A percentile compares a stretch with the other conserved stretches of the same genome.
Evolutionary conservation across 2,113 vertebrate species (phyloP).

Genomic region (Esox niger): DNA sequence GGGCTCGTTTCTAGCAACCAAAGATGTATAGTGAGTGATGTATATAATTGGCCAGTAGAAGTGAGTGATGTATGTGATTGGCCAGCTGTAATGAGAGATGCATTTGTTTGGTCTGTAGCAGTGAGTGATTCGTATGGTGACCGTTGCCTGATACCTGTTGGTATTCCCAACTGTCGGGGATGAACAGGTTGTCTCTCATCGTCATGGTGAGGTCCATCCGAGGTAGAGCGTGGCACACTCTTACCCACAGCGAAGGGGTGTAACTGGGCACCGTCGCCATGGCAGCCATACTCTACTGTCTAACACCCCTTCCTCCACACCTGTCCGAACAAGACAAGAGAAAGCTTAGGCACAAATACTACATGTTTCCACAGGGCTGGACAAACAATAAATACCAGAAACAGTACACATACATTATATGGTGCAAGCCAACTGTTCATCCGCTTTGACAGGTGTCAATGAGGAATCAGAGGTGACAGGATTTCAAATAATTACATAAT

Average conservation of each 20-base stretch:
- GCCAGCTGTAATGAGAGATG: slow-evolving; percentile 12
- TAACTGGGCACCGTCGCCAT: slow-evolving; percentile 75
- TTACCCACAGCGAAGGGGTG: slow-evolving; percentile 74
- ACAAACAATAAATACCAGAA: no score
- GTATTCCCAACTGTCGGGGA: slow-evolving; percentile 80
- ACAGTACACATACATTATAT: no score
- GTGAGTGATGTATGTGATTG: no score
- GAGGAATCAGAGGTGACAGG: not conserved
- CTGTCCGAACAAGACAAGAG: slow-evolving; percentile 26
- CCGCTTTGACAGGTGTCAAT: not conserved
- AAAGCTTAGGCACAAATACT: not conserved
- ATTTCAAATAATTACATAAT: not conserved
- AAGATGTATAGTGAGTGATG: no score
- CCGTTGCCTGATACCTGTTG: slow-evolving; percentile 70
- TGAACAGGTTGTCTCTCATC: slow-evolving; percentile 73
- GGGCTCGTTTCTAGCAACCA: slow-evolving; percentile 5
- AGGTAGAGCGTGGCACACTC: slow-evolving; percentile 75
- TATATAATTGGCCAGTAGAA: no score
- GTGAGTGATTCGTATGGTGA: no score
- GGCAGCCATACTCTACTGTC: slow-evolving; percentile 63
- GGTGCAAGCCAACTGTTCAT: no score
- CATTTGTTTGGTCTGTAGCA: not conserved
- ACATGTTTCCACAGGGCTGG: no score
- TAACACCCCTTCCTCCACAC: slow-evolving; percentile 53
- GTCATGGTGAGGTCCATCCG: slow-evolving; percentile 76